Conservation (phyloP, 2,113 vertebrate species). For the Mirza zaza region DNA sequence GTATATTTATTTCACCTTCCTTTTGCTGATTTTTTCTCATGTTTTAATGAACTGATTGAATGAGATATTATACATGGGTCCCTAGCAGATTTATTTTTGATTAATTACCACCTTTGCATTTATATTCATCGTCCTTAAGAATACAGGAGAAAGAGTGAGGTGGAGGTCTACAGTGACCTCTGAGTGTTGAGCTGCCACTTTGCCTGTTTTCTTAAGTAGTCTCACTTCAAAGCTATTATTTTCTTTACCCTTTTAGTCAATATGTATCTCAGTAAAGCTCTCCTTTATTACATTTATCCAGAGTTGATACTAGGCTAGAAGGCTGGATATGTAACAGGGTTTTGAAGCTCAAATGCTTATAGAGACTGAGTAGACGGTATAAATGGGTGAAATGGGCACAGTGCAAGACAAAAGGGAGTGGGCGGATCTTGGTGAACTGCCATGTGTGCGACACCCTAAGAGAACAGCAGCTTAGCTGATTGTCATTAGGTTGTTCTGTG, state of each 20-base stretch:
- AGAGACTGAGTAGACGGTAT: background rate
- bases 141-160: background rate
- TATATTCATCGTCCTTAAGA: background rate
- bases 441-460: no score
- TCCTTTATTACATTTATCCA: background rate
- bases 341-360: background rate
- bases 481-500: background rate
- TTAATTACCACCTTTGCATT: background rate
- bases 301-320: background rate
- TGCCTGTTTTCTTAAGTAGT: background rate
- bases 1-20: background rate
- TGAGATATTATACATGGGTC: background rate
- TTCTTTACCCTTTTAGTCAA: background rate
- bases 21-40: background rate
- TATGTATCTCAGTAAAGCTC: background rate
- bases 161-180: background rate
- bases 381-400: background rate
- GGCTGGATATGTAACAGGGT: background rate
- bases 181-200: background rate
- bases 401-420: background rate
- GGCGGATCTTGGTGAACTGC: background rate
- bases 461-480: background rate
- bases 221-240: background rate
- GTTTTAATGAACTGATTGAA: background rate
- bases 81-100: background rate